Evolutionary conservation across 2,797 vertebrate genomes (phyloP).

Genomic region (Micrastur ruficollis): DNA sequence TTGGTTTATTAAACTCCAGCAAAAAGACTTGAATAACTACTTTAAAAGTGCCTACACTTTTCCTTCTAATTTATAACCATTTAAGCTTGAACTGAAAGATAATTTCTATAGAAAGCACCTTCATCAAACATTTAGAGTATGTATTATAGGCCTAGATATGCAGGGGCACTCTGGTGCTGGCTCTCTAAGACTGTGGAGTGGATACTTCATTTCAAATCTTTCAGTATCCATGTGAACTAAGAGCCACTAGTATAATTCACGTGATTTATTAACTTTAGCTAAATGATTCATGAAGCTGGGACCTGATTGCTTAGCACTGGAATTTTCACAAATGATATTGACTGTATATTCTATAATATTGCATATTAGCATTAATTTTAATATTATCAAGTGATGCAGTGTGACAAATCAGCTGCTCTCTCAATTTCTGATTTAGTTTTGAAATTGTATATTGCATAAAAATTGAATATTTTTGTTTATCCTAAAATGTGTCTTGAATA

Average conservation of each 20-base stretch:
- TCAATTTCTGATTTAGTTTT: neutral
- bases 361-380: neutral
- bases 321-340: neutral
- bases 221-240: neutral
- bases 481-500: neutral
- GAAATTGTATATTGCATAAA: neutral
- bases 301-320: neutral
- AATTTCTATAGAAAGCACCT: neutral
- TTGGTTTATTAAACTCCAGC: neutral
- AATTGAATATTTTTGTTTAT: neutral
- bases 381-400: neutral
- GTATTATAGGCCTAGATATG: neutral
- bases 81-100: neutral
- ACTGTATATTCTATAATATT: neutral
- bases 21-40: neutral
- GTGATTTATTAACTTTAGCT: neutral
- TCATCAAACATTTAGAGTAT: neutral
- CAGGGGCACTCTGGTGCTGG: neutral
- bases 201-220: neutral
- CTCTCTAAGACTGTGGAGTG: neutral
- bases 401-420: neutral
- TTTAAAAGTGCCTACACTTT: neutral
- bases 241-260: neutral
- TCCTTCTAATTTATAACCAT: neutral
- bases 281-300: neutral